A percentile compares a stretch with the other conserved stretches of the same genome.
phyloP scores from a whole-genome alignment of 2,888 invertebrate genomes.

The Pterostichus niger region DNA sequence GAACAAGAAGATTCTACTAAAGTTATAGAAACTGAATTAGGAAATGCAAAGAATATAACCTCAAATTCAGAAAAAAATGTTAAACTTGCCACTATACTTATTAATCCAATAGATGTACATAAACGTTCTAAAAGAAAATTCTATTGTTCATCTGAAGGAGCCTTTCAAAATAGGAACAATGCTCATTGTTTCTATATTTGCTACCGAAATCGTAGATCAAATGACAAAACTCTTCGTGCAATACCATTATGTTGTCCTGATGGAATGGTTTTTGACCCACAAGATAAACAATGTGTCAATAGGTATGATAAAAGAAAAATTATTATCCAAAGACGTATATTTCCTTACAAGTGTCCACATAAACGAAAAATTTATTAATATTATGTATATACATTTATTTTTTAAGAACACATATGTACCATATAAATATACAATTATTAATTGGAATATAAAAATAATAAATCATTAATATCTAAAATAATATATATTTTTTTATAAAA shows the following conservation, averaged over 20 bases:
- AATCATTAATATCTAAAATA: not conserved
- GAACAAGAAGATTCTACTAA: not conserved
- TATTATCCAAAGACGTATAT: not conserved
- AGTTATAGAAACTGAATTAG: not conserved
- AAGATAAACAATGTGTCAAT: not conserved
- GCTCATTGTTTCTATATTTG: slow-evolving; percentile 21
- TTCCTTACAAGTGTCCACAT: not conserved
- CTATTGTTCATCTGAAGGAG: slow-evolving; percentile 17
- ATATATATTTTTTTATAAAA: no score
- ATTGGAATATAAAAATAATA: not conserved
- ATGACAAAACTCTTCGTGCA: not conserved
- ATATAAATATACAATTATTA: slow-evolving; percentile 25
- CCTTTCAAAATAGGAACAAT: not conserved
- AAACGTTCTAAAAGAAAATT: slow-evolving; percentile 20
- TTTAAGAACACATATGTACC: not conserved
- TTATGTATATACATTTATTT: not conserved
- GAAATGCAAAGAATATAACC: not conserved
- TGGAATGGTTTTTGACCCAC: not conserved
- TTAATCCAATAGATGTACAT: not conserved
- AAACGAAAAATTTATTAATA: slow-evolving; percentile 1
- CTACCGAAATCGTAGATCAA: slow-evolving; percentile 2
- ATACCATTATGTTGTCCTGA: not conserved
- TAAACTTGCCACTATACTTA: not conserved
- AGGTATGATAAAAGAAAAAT: not conserved
- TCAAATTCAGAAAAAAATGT: not conserved